Conservation (phyloP, 2,888 invertebrate genomes). For the Platycheirus albimanus region DNA sequence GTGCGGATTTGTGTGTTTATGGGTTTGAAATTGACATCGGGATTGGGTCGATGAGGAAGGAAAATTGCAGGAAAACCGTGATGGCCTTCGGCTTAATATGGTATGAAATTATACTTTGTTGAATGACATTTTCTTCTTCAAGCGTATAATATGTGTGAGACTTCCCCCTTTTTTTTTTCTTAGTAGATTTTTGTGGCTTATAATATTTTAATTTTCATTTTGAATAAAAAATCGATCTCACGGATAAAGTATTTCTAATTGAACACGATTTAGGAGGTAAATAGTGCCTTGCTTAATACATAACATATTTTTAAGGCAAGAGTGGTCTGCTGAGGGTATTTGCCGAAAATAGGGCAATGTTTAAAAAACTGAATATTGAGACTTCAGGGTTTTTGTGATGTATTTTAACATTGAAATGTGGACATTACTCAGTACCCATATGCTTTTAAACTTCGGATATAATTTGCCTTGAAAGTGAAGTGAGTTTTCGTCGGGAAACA, state of each 20-base stretch:
- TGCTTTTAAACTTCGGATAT: no score
- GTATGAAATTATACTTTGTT: background rate
- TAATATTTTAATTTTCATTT: no score
- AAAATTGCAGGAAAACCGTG: slow-evolving; percentile 38
- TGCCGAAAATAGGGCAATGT: no score
- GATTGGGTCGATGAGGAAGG: slow-evolving; percentile 24
- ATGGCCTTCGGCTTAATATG: slow-evolving; percentile 14
- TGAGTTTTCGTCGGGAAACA: no score
- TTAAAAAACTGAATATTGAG: no score
- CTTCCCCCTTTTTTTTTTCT: background rate
- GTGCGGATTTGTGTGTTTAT: slow-evolving; percentile 49
- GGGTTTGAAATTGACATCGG: slow-evolving; percentile 47
- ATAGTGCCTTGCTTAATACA: no score
- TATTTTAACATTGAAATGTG: no score
- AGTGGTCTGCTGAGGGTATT: no score
- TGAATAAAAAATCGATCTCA: background rate
- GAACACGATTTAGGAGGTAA: background rate
- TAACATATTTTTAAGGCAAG: no score
- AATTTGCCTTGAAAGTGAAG: no score
- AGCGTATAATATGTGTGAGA: background rate
- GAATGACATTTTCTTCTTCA: slow-evolving; percentile 7
- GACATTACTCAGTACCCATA: no score
- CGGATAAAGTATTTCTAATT: background rate
- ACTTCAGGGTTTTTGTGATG: no score
- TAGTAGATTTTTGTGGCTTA: background rate